These are phyloP conservation scores for Epizoanthus rinbou DNA, from an alignment of 92 coral and sea anemone genomes.

Conservation along the genomic window DNA sequence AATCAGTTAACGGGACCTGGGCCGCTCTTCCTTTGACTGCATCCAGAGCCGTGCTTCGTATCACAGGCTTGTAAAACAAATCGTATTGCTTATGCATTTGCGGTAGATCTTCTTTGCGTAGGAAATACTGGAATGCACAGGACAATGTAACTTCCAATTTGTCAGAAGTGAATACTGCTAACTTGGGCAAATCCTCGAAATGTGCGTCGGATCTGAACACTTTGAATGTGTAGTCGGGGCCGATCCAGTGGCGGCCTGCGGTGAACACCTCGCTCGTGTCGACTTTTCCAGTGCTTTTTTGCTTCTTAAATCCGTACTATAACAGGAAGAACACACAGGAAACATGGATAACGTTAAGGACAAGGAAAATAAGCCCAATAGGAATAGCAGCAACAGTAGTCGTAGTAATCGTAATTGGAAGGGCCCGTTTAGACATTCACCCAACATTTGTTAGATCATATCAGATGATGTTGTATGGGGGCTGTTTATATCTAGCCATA, in stretches of 20 bases:
- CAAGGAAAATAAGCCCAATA: neutral
- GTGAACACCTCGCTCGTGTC: slow-evolving; percentile 60
- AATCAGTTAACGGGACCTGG: slow-evolving; percentile 51
- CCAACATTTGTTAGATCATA: too few relatives aligned
- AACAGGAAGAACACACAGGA: neutral
- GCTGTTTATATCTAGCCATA: too few relatives aligned
- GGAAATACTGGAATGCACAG: slow-evolving; percentile 76
- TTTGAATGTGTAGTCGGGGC: slow-evolving; percentile 81
- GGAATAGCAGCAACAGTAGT: neutral
- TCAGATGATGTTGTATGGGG: too few relatives aligned
- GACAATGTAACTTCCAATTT: slow-evolving; percentile 66
- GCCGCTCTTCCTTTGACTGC: slow-evolving; percentile 60
- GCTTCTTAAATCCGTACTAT: slow-evolving; percentile 69
- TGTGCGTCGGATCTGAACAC: slow-evolving; percentile 70
- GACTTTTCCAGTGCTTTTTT: slow-evolving; percentile 73
- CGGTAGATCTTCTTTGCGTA: slow-evolving; percentile 60
- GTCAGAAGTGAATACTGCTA: slow-evolving; percentile 68
- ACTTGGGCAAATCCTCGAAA: slow-evolving; percentile 49
- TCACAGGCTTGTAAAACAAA: slow-evolving; percentile 51
- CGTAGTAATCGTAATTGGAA: too few relatives aligned
- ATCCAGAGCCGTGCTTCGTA: slow-evolving; percentile 28
- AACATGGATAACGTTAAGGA: neutral
- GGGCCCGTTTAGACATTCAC: too few relatives aligned
- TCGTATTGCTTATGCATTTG: slow-evolving; percentile 77
- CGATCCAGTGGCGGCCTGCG: slow-evolving; percentile 71